Conservation (phyloP, 2,113 vertebrate species). For the Stigmatopora argus region DNA sequence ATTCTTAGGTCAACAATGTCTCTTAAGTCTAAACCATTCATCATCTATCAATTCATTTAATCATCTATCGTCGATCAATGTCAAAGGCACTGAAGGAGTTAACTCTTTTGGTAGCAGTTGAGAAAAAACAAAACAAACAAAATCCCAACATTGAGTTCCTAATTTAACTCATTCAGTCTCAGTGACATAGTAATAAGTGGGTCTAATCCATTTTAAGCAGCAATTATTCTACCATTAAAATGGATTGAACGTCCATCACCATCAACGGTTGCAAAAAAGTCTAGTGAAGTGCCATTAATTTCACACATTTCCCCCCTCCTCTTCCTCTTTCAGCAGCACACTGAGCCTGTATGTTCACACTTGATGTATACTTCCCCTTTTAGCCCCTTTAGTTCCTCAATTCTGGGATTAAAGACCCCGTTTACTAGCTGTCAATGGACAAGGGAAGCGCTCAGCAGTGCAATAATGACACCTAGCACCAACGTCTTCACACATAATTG, state of each 20-base stretch:
- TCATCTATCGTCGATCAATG: no score
- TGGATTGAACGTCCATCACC: no score
- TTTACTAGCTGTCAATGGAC: conserved; percentile 48
- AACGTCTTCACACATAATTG: conserved; percentile 35
- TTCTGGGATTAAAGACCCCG: background rate
- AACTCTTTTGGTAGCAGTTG: no score
- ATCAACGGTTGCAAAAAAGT: no score
- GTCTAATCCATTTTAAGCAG: background rate
- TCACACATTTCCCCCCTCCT: conserved; percentile 1
- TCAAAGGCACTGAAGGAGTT: no score
- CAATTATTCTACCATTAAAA: background rate
- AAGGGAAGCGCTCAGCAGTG: conserved; percentile 35
- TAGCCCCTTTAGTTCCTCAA: background rate
- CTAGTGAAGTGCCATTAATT: conserved; percentile 8
- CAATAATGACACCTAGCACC: conserved; percentile 37
- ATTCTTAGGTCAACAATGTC: no score
- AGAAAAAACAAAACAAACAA: no score
- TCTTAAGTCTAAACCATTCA: no score
- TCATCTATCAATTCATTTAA: no score
- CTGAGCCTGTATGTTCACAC: conserved; percentile 26
- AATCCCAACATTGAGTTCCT: no score
- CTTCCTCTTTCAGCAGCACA: conserved; percentile 22
- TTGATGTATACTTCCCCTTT: background rate
- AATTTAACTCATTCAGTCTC: background rate
- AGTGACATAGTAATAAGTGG: background rate